Evolutionary conservation across 2,888 invertebrate genomes (phyloP).

Genomic region (Caradrina kadenii): DNA sequence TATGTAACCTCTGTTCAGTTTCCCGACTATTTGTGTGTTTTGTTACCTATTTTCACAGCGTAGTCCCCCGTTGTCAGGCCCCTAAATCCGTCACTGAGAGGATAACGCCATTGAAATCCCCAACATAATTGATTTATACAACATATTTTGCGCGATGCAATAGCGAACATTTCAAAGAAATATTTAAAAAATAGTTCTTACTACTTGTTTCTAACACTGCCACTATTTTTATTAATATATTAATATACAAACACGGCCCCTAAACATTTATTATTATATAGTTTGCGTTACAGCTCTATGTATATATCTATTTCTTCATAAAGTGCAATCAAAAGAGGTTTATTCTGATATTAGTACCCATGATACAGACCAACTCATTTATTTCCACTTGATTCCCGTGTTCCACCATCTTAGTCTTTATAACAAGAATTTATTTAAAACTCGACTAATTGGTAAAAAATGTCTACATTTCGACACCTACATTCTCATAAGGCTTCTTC

Average conservation of each 20-base stretch:
- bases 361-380: constrained; percentile 72
- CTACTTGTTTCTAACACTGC: constrained; percentile 57
- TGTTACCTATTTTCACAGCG: constrained; percentile 8
- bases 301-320: constrained; percentile 60
- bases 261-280: constrained; percentile 55
- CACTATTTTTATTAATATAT: constrained; percentile 54
- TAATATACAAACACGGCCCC: constrained; percentile 54
- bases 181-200: constrained; percentile 48
- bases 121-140: constrained; percentile 23
- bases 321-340: constrained; percentile 65
- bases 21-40: constrained; percentile 17
- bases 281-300: constrained; percentile 59
- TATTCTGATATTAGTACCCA: constrained; percentile 66
- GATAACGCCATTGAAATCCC: constrained; percentile 29
- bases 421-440: constrained; percentile 83
- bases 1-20: constrained; percentile 2
- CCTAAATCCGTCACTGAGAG: constrained; percentile 38
- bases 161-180: constrained; percentile 44
- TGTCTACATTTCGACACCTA: constrained; percentile 86
- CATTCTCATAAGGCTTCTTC: constrained; percentile 90
- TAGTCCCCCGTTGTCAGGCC: constrained; percentile 35
- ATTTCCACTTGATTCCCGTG: constrained; percentile 86
- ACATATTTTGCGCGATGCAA: constrained; percentile 23
- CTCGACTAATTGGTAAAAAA: constrained; percentile 87
- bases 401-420: constrained; percentile 83